Evolutionary conservation across 2,113 vertebrate species (phyloP), one percentile per base, ranked within the genome.

Genomic region (Dryoscopus gambensis): DNA sequence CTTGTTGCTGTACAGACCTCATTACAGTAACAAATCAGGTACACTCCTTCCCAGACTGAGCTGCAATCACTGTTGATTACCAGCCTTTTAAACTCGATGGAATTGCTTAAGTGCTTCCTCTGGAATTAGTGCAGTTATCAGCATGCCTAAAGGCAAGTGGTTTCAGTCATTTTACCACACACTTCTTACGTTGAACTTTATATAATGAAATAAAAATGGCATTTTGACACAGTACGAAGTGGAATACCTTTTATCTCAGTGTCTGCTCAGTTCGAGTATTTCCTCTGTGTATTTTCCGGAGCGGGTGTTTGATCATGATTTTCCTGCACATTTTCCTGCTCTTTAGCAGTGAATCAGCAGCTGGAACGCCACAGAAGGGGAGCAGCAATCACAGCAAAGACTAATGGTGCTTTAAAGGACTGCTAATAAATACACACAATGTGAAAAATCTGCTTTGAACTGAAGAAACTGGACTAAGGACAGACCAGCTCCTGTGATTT

Each of bases 341-440:
- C 46, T 89, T 74, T 63, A 83, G 19, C 57, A 84, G 84, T 90
- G 74, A 95, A 87, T 83, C 85, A 95, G 82, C 76, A 91, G 77
- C 90, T 84, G 42, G 62, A 87, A 69, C 4, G 3, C 49, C 68
- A 82, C 77, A 64, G n/a, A 92, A 87, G 23, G 22, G 75, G 50
- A 89, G 70, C 63, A 85, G 59, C 59, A 89, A 77, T 42, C 80
- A 50, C 83, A 79, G 55, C 47, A 93, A 56, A 79, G 52, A 49
- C 18, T 40, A 89, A 67, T 5, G 53, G 81, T 83, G 42, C 57
- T 75, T 77, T 68, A 73, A 87, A 94, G 92, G 37, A 31, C 35
- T 52, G 46, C 44, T 76, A 60, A 82, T 46, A 74, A 71, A 84
- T 33, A 86, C 13, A 93, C 9, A 42, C 82, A 70, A 23, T 7